Conservation (phyloP, 2,797 vertebrate genomes). For the Myotis planiceps region DNA sequence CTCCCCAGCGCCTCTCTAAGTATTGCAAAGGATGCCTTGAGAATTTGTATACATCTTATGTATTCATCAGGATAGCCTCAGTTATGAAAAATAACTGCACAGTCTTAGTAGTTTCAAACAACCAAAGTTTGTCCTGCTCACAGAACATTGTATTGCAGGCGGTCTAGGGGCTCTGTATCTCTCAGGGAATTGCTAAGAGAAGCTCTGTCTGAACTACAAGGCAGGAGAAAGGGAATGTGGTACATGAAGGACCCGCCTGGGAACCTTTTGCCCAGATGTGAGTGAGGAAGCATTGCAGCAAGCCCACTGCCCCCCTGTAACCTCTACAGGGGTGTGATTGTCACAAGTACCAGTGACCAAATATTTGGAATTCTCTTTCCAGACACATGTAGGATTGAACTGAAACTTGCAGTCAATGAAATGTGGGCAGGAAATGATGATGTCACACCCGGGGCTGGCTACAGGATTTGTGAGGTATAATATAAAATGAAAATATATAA, state of each 20-base stretch:
- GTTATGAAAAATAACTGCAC: neutral
- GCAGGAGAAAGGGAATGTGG: neutral
- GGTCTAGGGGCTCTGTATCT: neutral
- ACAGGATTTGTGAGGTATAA: neutral
- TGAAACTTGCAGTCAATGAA: neutral
- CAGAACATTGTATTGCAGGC: neutral
- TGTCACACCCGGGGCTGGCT: neutral
- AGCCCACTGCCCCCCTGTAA: neutral
- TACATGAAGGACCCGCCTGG: neutral
- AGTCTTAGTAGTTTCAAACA: neutral
- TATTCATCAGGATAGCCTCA: neutral
- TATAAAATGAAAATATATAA: neutral
- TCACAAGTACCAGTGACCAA: neutral
- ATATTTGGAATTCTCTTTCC: neutral
- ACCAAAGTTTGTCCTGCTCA: neutral
- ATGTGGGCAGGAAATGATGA: neutral
- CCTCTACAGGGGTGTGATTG: neutral
- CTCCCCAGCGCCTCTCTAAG: neutral
- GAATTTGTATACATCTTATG: neutral
- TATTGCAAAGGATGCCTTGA: neutral
- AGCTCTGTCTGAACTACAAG: neutral
- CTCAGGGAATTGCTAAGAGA: neutral
- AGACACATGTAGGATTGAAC: neutral
- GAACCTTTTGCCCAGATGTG: neutral
- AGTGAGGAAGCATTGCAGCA: neutral